Evolutionary conservation across 2,888 invertebrate species (phyloP), one percentile per base, ranked within the genome.

Genomic region (Sthenelais limicola): DNA sequence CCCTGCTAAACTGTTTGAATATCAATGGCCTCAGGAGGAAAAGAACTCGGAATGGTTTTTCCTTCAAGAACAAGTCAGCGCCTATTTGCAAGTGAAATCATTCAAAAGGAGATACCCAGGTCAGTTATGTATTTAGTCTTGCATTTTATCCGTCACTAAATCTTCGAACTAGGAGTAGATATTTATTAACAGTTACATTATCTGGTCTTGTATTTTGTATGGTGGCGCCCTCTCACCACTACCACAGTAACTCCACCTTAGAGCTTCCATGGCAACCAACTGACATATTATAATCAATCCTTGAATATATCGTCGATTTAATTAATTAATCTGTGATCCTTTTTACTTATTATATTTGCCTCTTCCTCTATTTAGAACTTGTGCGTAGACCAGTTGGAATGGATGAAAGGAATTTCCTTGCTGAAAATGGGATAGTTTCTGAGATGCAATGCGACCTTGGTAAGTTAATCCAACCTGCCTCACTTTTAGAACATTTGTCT

Each of bases 31-130:
- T 5, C 90, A 91, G 35, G 18, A 12, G 74, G 91, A 87, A 79
- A 81, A 81, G n/a, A 77, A 78, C 62, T 92, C 92, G 66, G 94
- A 97, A 82, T 93, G 94, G 67, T 96, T 92, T 89, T 95, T 97
- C 94, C 92, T 98, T 73, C 97, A 98, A 88, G 98, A 98, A 87
- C 98, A 94, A 87, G 93, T 99, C 76, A 95, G 96, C 0, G 94
- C 97, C 86, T 97, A 94, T 89, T 90, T 99, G 76, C 94, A 94
- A 48, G 94, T 98, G 38, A 97, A 96, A 86, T 97, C 97, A 73
- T 98, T 99, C 88, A 98, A 98, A 88, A 91, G 98, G 77, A 96
- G 97, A 79, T 89, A 89, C 77, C 89, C 89, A 75, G 87, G 88
- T 87, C 77, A 71, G 62, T 49, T 1, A 33, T 32, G 54, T 69